Evolutionary conservation across 2,888 invertebrate species (phyloP).

Genomic region (Acronicta alni): DNA sequence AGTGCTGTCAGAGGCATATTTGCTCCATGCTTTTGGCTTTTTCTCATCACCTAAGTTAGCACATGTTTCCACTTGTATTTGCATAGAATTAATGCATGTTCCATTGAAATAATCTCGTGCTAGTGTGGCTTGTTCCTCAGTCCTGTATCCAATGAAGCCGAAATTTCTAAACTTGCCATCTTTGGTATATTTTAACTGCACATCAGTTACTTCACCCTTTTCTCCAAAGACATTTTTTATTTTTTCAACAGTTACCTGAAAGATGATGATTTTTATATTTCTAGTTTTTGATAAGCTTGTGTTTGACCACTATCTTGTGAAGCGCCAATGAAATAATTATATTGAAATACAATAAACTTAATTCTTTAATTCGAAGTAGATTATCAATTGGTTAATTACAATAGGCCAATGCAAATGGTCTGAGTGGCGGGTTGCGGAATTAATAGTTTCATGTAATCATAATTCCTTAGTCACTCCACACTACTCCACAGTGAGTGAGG

Average conservation of each 20-base stretch:
- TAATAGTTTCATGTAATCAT: too few species aligned
- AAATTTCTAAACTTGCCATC: slow-evolving; percentile 98
- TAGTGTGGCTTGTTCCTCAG: slow-evolving; percentile 93
- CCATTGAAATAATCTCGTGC: slow-evolving; percentile 95
- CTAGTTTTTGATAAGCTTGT: too few species aligned
- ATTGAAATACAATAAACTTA: too few species aligned
- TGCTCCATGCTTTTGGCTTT: slow-evolving; percentile 98
- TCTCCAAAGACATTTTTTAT: slow-evolving; percentile 93
- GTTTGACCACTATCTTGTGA: too few species aligned
- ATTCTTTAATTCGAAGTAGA: too few species aligned
- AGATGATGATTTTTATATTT: slow-evolving; percentile 41
- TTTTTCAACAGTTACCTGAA: slow-evolving; percentile 93
- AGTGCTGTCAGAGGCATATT: slow-evolving; percentile 94
- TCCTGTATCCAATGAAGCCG: slow-evolving; percentile 97
- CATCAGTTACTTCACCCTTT: slow-evolving; percentile 97
- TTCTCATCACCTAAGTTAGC: slow-evolving; percentile 91
- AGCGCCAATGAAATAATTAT: too few species aligned
- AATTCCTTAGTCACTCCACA: too few species aligned
- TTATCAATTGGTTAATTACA: too few species aligned
- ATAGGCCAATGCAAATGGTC: too few species aligned
- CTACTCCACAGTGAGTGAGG: too few species aligned
- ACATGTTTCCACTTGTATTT: slow-evolving; percentile 94
- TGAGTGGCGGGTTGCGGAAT: too few species aligned
- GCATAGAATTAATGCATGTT: slow-evolving; percentile 94
- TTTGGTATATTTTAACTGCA: slow-evolving; percentile 97